Evolutionary conservation across 2,888 invertebrate genomes (phyloP).

Genomic region (Sisyra terminalis): DNA sequence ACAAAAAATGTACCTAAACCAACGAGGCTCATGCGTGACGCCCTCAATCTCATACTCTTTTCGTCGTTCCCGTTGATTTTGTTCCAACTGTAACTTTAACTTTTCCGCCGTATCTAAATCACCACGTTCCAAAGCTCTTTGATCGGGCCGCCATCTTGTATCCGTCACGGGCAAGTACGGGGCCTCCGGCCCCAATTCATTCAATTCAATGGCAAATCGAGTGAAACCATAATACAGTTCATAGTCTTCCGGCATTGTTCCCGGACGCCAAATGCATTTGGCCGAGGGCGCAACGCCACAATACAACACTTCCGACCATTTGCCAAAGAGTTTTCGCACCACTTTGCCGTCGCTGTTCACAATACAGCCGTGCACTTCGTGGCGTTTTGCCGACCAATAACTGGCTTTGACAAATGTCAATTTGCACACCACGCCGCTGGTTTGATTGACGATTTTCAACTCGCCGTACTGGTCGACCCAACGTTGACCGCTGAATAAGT

Average conservation of each 20-base stretch:
- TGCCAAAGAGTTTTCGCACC: slow-evolving; percentile 49
- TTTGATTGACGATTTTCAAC: slow-evolving; percentile 42
- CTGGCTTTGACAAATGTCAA: slow-evolving; percentile 65
- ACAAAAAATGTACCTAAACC: slow-evolving; percentile 38
- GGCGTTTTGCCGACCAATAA: slow-evolving; percentile 61
- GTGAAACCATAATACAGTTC: slow-evolving; percentile 74
- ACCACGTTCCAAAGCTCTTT: slow-evolving; percentile 58
- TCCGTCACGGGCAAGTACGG: slow-evolving; percentile 55
- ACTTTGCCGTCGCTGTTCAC: slow-evolving; percentile 36
- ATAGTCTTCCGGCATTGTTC: slow-evolving; percentile 64
- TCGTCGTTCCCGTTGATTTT: slow-evolving; percentile 53
- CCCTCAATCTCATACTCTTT: slow-evolving; percentile 39
- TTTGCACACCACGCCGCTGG: slow-evolving; percentile 51
- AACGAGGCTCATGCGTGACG: slow-evolving; percentile 30
- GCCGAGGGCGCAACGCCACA: slow-evolving; percentile 56
- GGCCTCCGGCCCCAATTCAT: slow-evolving; percentile 51
- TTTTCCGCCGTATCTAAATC: slow-evolving; percentile 53
- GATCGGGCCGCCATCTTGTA: slow-evolving; percentile 51
- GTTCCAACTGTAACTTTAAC: slow-evolving; percentile 54
- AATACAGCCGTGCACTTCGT: slow-evolving; percentile 60
- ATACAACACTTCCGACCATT: slow-evolving; percentile 69
- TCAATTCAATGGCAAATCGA: slow-evolving; percentile 68
- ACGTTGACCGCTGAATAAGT: slow-evolving; percentile 63
- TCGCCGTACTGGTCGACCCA: slow-evolving; percentile 83
- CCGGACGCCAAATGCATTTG: slow-evolving; percentile 62